Evolutionary conservation across 2,888 invertebrate genomes (phyloP).

Genomic region (Orchesella flavescens): DNA sequence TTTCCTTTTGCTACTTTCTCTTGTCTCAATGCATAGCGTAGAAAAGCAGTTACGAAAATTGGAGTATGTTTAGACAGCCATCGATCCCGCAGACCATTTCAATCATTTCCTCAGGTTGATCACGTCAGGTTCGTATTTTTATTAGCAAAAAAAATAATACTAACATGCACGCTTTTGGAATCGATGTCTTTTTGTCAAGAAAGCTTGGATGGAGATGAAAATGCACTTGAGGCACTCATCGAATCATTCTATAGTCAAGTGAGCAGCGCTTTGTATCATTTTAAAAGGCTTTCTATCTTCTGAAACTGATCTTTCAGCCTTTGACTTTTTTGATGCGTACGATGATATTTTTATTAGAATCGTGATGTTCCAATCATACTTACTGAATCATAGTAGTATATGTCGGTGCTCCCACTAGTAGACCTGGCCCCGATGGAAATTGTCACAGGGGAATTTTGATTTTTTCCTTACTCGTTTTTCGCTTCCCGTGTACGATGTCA

Average conservation of each 20-base stretch:
- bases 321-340: slow-evolving; percentile 6
- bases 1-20: slow-evolving; percentile 1
- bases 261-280: slow-evolving; percentile 31
- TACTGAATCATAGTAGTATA: not conserved
- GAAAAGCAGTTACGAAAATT: slow-evolving; percentile 14
- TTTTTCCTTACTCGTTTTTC: slow-evolving; percentile 18
- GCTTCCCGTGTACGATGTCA: slow-evolving; percentile 39
- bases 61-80: not conserved
- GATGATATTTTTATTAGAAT: slow-evolving; percentile 46
- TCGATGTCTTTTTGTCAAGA: not conserved
- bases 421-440: slow-evolving; percentile 40
- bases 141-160: slow-evolving; percentile 35
- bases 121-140: slow-evolving; percentile 21
- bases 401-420: slow-evolving; percentile 16
- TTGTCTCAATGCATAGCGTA: not conserved
- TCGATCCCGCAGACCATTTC: not conserved
- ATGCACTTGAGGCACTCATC: slow-evolving; percentile 33
- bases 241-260: slow-evolving; percentile 24
- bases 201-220: slow-evolving; percentile 32
- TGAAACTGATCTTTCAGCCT: slow-evolving; percentile 33
- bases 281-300: slow-evolving; percentile 21
- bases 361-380: slow-evolving; percentile 24
- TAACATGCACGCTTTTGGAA: not conserved
- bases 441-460: slow-evolving; percentile 58
- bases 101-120: not conserved